phyloP scores from a whole-genome alignment of 2,797 vertebrate species.

The Phataginus tricuspis region DNA sequence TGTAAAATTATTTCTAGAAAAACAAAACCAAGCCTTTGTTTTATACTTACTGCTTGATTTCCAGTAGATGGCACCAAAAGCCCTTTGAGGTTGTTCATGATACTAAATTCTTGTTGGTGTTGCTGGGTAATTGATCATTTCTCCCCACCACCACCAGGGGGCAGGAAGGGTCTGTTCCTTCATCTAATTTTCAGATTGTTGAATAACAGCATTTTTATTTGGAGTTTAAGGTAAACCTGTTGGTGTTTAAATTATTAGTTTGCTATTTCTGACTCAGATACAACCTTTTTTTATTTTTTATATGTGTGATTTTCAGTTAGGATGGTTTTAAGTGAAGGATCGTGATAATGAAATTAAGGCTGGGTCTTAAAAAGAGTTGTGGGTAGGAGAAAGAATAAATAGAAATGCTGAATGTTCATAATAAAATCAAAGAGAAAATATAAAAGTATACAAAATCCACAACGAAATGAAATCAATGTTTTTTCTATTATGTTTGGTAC shows the following conservation, averaged over 20 bases:
- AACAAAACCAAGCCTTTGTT: slow-evolving; percentile 27
- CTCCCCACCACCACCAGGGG: background rate
- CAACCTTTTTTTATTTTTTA: background rate
- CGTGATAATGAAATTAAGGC: slow-evolving; percentile 49
- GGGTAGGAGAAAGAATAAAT: slow-evolving; percentile 23
- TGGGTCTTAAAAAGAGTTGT: slow-evolving; percentile 30
- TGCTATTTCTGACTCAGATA: slow-evolving; percentile 22
- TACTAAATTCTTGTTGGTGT: background rate
- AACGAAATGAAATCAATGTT: slow-evolving; percentile 12
- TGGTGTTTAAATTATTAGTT: slow-evolving; percentile 41
- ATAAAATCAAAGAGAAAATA: slow-evolving; percentile 27
- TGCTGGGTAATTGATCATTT: background rate
- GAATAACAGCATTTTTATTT: slow-evolving; percentile 52
- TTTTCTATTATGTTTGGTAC: background rate
- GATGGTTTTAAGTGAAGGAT: background rate
- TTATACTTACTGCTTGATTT: slow-evolving; percentile 15
- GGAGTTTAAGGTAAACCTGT: slow-evolving; percentile 36
- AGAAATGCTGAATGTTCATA: background rate
- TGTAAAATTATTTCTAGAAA: slow-evolving; percentile 41
- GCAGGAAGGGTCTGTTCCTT: background rate
- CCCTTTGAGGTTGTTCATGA: slow-evolving; percentile 38
- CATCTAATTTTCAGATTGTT: slow-evolving; percentile 40
- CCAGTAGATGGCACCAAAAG: slow-evolving; percentile 79
- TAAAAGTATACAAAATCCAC: slow-evolving; percentile 5
- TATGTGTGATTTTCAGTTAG: slow-evolving; percentile 29